Percentiles rank a stretch among this genome's conserved stretches.
These are phyloP conservation scores for Rhinolophus ferrumequinum DNA, from an alignment of 2,113 vertebrate species.

Conservation along the genomic window DNA sequence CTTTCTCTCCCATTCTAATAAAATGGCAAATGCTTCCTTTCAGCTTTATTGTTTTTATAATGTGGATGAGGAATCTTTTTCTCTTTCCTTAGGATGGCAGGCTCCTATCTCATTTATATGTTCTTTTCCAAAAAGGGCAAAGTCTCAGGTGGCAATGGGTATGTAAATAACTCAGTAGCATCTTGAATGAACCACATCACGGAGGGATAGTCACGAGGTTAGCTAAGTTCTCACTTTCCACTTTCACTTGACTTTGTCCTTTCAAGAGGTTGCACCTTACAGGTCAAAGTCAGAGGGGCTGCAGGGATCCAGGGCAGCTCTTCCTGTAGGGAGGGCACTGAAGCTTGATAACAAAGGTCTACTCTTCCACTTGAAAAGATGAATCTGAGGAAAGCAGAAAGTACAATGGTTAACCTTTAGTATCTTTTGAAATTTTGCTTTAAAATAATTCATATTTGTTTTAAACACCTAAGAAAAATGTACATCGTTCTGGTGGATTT, in stretches of 20 bases:
- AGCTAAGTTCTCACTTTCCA: neutral
- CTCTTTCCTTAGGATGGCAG: neutral
- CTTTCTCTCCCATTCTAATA: neutral
- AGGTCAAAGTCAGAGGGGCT: neutral
- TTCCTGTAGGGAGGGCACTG: neutral
- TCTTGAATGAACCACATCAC: neutral
- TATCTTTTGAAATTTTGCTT: neutral
- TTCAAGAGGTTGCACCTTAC: neutral
- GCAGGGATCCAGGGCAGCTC: neutral
- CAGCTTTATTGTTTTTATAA: neutral
- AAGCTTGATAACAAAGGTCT: neutral
- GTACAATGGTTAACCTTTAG: neutral
- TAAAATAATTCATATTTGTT: neutral
- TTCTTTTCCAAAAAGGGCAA: neutral
- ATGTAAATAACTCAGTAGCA: neutral
- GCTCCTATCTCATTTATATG: neutral
- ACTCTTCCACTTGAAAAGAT: neutral
- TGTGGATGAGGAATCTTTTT: neutral
- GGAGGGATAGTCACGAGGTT: neutral
- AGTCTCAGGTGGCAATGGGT: neutral
- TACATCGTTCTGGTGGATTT: neutral
- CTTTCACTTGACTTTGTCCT: neutral
- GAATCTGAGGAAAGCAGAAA: neutral
- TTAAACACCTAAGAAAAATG: neutral
- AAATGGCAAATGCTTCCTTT: constrained; percentile 10